A percentile compares a stretch with the other conserved stretches of the same genome.
Conservation (phyloP, 2,888 invertebrate genomes). For the Clanis bilineata region DNA sequence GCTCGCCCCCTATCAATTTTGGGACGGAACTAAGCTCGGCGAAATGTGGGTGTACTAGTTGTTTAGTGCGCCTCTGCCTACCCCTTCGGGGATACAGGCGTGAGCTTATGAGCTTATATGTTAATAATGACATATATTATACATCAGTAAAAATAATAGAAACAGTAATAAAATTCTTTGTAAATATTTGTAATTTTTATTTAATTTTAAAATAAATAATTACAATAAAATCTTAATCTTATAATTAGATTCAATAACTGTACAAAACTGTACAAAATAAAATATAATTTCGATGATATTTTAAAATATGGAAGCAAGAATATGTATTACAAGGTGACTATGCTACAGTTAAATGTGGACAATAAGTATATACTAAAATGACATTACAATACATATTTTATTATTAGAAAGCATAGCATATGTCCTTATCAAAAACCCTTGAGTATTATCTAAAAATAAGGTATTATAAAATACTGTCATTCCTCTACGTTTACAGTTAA, state of each 20-base stretch:
- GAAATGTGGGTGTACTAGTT: too few relatives aligned
- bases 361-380: not conserved
- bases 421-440: slow-evolving; percentile 23
- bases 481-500: slow-evolving; percentile 24
- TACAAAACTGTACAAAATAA: slow-evolving; percentile 70
- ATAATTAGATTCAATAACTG: slow-evolving; percentile 72
- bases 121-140: too few relatives aligned
- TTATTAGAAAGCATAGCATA: not conserved
- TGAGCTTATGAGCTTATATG: too few relatives aligned
- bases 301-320: not conserved
- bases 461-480: slow-evolving; percentile 58
- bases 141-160: slow-evolving; percentile 21
- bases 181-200: slow-evolving; percentile 31
- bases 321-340: slow-evolving; percentile 21
- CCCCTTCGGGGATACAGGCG: too few relatives aligned
- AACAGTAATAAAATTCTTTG: slow-evolving; percentile 23
- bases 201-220: slow-evolving; percentile 65
- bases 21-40: too few relatives aligned
- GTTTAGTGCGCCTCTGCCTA: too few relatives aligned
- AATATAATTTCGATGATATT: slow-evolving; percentile 21
- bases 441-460: slow-evolving; percentile 54
- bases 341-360: not conserved
- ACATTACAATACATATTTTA: not conserved
- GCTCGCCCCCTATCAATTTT: too few relatives aligned
- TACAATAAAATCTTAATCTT: slow-evolving; percentile 56